Evolutionary conservation across 2,113 vertebrate genomes (phyloP), one percentile per base, ranked within the genome.

Genomic region (Paradoxurus hermaphroditus): DNA sequence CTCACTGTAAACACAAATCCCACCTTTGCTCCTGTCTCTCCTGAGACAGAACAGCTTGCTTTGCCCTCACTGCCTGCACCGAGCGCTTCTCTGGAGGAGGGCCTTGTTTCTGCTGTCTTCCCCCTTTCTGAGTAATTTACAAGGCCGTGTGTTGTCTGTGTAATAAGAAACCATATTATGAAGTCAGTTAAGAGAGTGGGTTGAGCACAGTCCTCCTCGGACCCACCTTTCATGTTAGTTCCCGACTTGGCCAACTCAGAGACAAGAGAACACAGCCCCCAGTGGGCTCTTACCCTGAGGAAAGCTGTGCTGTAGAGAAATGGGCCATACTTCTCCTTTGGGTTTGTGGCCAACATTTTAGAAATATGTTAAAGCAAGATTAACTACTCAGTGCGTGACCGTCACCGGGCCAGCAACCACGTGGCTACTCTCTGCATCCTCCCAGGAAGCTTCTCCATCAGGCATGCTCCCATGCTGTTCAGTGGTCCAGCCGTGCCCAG

Each of bases 381-480:
- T 68, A 49, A 46, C 7, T 21, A 31, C 44, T 82, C 18, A 31
- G 18, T 31, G 59, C 36, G 10, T 36, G 31, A 36, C 14, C 11
- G 39, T 36, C 41, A 65, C n/a, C 46, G 72, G 27, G 49, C 5
- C 44, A 56, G 25, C 7, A 15, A 67, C 65, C 36, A 34, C 34
- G 29, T 49, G 65, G 8, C 63, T 49, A 1, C 19, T 82, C 31
- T 85, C n/a, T 68, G 31, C 29, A 70, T 73, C 70, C 23, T 34
- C 25, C 53, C 31, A 27, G 23, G 21, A 46, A 36, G 8, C 11
- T 44, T 9, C n/a, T 39, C 19, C 25, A 3, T n/a, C 12, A 65
- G 51, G n/a, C 21, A 0, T 4, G 0, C n/a, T n/a, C n/a, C n/a
- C n/a, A n/a, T n/a, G 27, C 7, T 19, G 31, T 25, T 31, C n/a